Conservation (phyloP, 2,797 vertebrate genomes). For the Echiichthys vipera region DNA sequence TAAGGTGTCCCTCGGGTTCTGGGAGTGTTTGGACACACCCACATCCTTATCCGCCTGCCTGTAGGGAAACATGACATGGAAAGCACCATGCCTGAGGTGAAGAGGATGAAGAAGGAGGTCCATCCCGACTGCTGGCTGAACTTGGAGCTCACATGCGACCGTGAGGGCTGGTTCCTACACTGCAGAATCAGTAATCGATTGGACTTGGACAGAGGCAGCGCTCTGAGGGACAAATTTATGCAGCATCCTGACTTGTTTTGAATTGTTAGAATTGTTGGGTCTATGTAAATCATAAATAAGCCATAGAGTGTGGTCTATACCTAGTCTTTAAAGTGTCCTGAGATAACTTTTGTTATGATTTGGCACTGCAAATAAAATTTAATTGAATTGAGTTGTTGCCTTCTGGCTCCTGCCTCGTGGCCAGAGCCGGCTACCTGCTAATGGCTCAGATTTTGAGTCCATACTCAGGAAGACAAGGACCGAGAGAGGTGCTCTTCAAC, state of each 20-base stretch:
- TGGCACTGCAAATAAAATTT: too few relatives aligned
- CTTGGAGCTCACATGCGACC: constrained; percentile 80
- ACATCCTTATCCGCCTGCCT: constrained; percentile 80
- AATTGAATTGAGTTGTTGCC: too few relatives aligned
- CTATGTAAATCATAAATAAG: too few relatives aligned
- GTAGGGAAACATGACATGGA: constrained; percentile 69
- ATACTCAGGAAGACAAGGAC: constrained; percentile 41
- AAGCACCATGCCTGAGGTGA: constrained; percentile 60
- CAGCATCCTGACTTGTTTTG: constrained; percentile 67
- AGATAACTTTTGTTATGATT: too few relatives aligned
- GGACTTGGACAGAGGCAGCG: constrained; percentile 61
- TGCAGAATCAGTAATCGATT: constrained; percentile 77
- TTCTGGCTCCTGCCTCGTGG: constrained; percentile 75
- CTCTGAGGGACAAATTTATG: constrained; percentile 68
- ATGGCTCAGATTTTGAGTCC: constrained; percentile 79
- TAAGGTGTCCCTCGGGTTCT: constrained; percentile 72
- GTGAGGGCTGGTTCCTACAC: constrained; percentile 75
- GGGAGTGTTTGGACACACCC: constrained; percentile 80
- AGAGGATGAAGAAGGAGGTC: constrained; percentile 71
- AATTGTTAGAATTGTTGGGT: too few relatives aligned
- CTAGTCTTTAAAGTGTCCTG: too few relatives aligned
- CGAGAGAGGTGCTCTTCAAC: constrained; percentile 80
- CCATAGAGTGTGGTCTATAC: too few relatives aligned
- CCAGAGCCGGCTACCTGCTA: constrained; percentile 75
- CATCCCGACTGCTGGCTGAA: constrained; percentile 81